Evolutionary conservation across 2,797 vertebrate species (phyloP), one percentile per base, ranked within the genome.

Genomic region (Acanthurus lineatus): DNA sequence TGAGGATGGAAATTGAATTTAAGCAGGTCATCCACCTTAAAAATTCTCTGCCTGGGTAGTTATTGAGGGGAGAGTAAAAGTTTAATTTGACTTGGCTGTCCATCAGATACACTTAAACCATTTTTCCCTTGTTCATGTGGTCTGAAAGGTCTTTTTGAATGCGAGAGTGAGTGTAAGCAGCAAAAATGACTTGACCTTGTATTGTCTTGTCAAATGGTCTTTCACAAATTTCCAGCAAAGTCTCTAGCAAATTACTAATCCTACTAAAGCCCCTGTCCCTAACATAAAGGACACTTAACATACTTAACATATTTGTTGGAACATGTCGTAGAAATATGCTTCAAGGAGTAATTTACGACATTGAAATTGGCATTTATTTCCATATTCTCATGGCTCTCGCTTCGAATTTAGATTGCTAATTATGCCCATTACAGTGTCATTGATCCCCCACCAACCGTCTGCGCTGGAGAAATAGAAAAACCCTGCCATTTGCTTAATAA

Each of bases 401-500:
- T 88, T 95, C 80, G 57, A 92, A 91, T 96, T 96, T 94, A 95
- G 94, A 93, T 90, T 93, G 93, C 88, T 97, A 96, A 97, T 96
- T 96, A 94, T 88, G 82, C 83, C 93, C 92, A 95, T 96, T 96
- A 96, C 92, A 90, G 84, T 91, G 81, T 91, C 95, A 95, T 94
- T 95, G 87, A 92, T 68, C 82, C 62, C 65, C 47, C 51, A 20
- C 59, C 54, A 15, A 66, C 54, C 84, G 73, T 79, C 89, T 91
- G 86, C 79, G 28, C 53, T 7, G 3, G 19, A 78, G 73, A 83
- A 91, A 77, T 59, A 71, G 75, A 88, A 86, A 66, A 87, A 76
- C 47, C 63, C 45, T 77, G 61, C 77, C 81, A 84, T 90, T 91
- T 88, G 74, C 77, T 94, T 94, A 87, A 91, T 92, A 95, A 95